phyloP scores from a whole-genome alignment of 2,888 invertebrate genomes.

The Brachypterus glaber region DNA sequence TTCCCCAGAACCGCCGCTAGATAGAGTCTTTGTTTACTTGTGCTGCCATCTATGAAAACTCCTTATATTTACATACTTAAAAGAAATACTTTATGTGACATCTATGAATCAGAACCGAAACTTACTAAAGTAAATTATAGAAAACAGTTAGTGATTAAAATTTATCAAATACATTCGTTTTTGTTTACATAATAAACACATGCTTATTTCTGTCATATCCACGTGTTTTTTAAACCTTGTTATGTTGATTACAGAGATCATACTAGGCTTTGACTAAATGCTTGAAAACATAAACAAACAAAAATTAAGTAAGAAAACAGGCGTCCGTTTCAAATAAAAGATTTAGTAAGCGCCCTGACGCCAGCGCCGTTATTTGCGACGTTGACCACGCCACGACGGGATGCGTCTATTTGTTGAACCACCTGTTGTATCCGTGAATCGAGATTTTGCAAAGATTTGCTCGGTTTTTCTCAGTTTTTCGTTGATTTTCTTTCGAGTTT shows the following conservation, averaged over 20 bases:
- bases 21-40: too few relatives aligned
- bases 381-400: slow-evolving; percentile 42
- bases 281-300: too few relatives aligned
- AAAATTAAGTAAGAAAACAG: slow-evolving; percentile 4
- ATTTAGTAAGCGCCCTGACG: slow-evolving; percentile 40
- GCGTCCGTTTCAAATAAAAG: slow-evolving; percentile 27
- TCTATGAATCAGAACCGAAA: too few relatives aligned
- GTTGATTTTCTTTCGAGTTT: slow-evolving; percentile 15
- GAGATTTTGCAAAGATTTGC: slow-evolving; percentile 23
- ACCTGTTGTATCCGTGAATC: slow-evolving; percentile 37
- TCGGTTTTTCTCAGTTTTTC: slow-evolving; percentile 19
- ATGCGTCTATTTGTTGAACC: slow-evolving; percentile 32
- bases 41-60: too few relatives aligned
- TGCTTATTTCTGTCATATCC: slow-evolving; percentile 25
- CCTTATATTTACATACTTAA: too few relatives aligned
- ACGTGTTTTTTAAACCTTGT: slow-evolving; percentile 19
- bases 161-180: too few relatives aligned
- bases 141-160: too few relatives aligned
- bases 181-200: slow-evolving; percentile 16
- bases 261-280: too few relatives aligned
- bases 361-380: slow-evolving; percentile 42
- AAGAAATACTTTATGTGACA: too few relatives aligned
- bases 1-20: neutral
- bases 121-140: too few relatives aligned
- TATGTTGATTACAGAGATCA: too few relatives aligned